Conservation (phyloP, 2,797 vertebrate species). For the Melanotaenia parkinsoni region DNA sequence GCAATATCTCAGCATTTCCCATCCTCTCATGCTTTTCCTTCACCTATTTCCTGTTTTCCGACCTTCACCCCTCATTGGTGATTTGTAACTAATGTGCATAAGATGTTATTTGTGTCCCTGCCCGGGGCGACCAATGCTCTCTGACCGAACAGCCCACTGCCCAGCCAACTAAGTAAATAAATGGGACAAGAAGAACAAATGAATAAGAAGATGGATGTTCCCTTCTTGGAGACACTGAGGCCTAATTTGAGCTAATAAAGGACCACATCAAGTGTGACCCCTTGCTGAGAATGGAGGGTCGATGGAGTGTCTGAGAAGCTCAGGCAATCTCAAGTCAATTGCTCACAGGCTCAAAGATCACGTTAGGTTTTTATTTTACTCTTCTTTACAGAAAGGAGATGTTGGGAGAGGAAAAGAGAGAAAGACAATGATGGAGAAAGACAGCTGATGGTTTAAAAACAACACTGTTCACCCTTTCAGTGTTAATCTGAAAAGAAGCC, state of each 20-base stretch:
- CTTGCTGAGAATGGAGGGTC: conserved; percentile 61
- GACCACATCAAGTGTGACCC: conserved; percentile 73
- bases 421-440: conserved; percentile 31
- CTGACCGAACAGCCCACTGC: conserved; percentile 62
- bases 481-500: conserved; percentile 54
- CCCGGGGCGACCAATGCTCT: conserved; percentile 57
- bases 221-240: conserved; percentile 65
- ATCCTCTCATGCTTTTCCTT: conserved; percentile 15
- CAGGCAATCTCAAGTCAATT: conserved; percentile 70
- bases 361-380: conserved; percentile 55
- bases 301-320: conserved; percentile 61
- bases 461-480: conserved; percentile 26
- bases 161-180: conserved; percentile 72
- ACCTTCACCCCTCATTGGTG: conserved; percentile 62
- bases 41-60: conserved; percentile 47
- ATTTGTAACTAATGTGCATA: conserved; percentile 72
- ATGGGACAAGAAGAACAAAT: conserved; percentile 71
- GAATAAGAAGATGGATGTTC: conserved; percentile 76
- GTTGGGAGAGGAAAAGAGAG: conserved; percentile 16
- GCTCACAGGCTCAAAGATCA: conserved; percentile 65
- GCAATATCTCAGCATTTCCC: conserved; percentile 2
- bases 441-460: conserved; percentile 36
- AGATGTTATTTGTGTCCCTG: conserved; percentile 68
- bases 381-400: conserved; percentile 33
- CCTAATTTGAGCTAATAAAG: conserved; percentile 80